A percentile compares a stretch with the other conserved stretches of the same genome.
phyloP scores from a whole-genome alignment of 2,888 invertebrate genomes.

The Reticulitermes lucifugus region DNA sequence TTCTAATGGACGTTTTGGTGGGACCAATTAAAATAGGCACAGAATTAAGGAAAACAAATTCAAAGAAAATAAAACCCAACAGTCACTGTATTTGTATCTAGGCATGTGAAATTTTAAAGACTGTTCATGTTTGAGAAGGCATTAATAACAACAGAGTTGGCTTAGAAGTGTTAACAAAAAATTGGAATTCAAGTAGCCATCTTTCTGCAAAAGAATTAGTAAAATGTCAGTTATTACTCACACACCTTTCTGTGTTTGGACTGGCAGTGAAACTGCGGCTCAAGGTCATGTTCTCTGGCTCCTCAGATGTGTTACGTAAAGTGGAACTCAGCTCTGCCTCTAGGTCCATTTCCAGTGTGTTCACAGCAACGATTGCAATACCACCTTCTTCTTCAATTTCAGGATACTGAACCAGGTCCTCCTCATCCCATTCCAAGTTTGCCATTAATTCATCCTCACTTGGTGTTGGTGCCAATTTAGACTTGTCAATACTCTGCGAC shows the following conservation, averaged over 20 bases:
- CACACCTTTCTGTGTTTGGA: conserved; percentile 51
- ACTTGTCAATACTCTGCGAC: background rate
- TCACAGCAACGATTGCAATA: background rate
- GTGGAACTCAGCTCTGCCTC: background rate
- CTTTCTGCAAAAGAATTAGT: no score
- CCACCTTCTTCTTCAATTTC: conserved; percentile 38
- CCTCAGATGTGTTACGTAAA: background rate
- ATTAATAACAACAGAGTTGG: no score
- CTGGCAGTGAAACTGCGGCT: conserved; percentile 45
- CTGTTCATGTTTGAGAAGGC: no score
- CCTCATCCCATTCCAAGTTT: conserved; percentile 55
- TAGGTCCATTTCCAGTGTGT: background rate
- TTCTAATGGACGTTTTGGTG: no score
- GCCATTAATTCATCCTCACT: conserved; percentile 54
- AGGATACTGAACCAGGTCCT: conserved; percentile 51
- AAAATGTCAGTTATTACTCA: background rate
- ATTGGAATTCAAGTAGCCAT: no score
- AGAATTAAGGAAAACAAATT: no score
- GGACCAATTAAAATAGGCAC: no score
- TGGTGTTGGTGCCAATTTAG: background rate
- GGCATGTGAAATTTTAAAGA: no score
- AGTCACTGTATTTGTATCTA: no score
- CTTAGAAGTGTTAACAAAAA: no score
- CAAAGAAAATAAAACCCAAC: no score
- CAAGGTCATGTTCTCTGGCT: background rate